Base-by-base conservation (phyloP, 2,113 vertebrate genomes). In the Hoplias malabaricus region DNA sequence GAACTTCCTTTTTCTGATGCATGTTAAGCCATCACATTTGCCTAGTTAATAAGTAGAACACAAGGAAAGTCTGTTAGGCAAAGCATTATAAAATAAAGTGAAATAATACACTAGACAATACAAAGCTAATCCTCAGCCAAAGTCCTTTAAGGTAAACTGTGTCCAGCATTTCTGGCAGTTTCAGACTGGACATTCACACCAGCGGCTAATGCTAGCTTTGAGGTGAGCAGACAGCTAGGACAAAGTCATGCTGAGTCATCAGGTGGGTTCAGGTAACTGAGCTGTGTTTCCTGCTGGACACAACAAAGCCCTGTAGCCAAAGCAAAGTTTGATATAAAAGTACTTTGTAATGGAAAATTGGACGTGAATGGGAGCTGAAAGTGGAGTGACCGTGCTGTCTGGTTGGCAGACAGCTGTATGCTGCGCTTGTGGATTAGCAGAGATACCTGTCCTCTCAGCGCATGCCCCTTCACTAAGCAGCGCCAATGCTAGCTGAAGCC, bases 381-480 rank as follows among this genome's bases (percentile, higher is more conserved):
- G 80, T 69, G 81, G 82, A 85, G 84, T 76, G 80, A 80, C 79
- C 77, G 1, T 43, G 53, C 79, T 88, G 90, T 90, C 87, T 86
- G 65, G 76, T 88, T 78, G 53, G 73, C 57, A 50, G 71, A 78
- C 84, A 82, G 82, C 80, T 86, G 83, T 54, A 9, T 75, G 77
- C 77, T 86, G 72, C 80, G 33, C 7, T 11, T 34, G 12, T 66
- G 83, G 74, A 89, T 89, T 80, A 88, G 78, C 86, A 82, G 72
- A 84, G 88, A 90, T 88, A 89, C 87, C 89, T 89, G 91, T 92
- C 88, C 62, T 79, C 79, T 89, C 75, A 29, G 81, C 69, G 13
- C 72, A 85, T 54, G 66, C 78, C 23, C 1, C 72, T 88, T 65
- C 53, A 63, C 10, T 53, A 11, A 68, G 68, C 77, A 74, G 77